Conservation (phyloP, 2,113 vertebrate species). For the Rana temporaria region DNA sequence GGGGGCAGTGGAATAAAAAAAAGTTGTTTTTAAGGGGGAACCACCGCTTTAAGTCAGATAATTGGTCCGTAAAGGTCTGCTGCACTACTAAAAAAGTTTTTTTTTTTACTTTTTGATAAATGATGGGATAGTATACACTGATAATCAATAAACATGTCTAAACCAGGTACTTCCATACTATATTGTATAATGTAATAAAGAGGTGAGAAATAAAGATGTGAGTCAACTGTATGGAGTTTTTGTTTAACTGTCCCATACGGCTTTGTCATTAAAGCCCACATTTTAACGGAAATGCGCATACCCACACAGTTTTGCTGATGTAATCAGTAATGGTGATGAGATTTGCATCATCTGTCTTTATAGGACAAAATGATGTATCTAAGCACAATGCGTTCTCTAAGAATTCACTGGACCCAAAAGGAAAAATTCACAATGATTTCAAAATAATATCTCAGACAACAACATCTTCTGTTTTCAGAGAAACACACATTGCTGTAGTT, state of each 20-base stretch:
- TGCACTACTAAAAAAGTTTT: too few relatives aligned
- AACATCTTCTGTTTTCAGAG: not conserved
- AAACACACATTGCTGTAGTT: constrained; percentile 35
- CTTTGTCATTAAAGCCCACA: not conserved
- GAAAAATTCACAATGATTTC: not conserved
- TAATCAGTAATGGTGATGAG: not conserved
- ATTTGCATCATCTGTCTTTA: not conserved
- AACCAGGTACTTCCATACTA: too few relatives aligned
- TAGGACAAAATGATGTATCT: not conserved
- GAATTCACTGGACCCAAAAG: not conserved
- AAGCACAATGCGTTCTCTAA: not conserved
- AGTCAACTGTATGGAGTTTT: not conserved
- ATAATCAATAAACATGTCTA: too few relatives aligned
- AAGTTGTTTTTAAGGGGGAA: too few relatives aligned
- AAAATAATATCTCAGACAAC: constrained; percentile 1
- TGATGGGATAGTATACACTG: too few relatives aligned
- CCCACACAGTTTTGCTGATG: constrained; percentile 10
- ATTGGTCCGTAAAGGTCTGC: too few relatives aligned
- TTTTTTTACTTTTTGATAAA: too few relatives aligned
- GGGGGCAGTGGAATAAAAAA: too few relatives aligned
- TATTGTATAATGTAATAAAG: too few relatives aligned
- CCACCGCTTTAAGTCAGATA: too few relatives aligned
- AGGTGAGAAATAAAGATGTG: too few relatives aligned
- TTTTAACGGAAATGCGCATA: not conserved
- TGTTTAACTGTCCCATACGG: not conserved